Base-by-base conservation (phyloP, 2,888 invertebrate genomes). In the Drosophila parthenogenetica region DNA sequence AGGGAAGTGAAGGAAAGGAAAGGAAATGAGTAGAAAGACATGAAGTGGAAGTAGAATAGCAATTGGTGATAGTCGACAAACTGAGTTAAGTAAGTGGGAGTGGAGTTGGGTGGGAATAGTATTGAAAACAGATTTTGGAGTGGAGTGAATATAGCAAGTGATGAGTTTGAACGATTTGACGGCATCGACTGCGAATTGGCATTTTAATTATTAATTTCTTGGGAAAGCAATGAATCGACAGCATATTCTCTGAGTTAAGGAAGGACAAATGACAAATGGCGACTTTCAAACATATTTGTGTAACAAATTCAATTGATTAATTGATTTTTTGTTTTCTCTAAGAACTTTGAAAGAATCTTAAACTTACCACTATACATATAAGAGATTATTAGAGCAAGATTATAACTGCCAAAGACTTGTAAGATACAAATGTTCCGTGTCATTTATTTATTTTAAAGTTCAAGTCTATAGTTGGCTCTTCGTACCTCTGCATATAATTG, bases 171-270 rank as follows among this genome's bases (percentile, higher is more conserved):
- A 67, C 64, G 62, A 85, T 65, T 66, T 64, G 65, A 77, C 71
- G 67, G 64, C 49, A 61, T 22, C 61, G 63, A 71, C 65, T 87
- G 82, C 66, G 88, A 76, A 85, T 81, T 89, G 88, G 71, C 83
- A 71, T 79, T 81, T 89, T 73, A 87, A 83, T 83, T 73, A 89
- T 83, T 83, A 83, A 89, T 83, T 73, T 64, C 42, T 64, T 53
- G 57, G 50, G 49, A 59, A 61, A 45, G 29, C 35, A 48, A 53
- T 16, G 45, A 19, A 14, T 46, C 22, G 22, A n/a, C 39, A 35
- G 35, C 13, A 35, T 53, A 61, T 37, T 49, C 29, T 54, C 51
- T 22, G 32, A n/a, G 35, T 42, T 57, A 49, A 51, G 57, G 19
- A 43, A 16, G 54, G 42, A 77, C 77, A 61, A 69, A 13, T 78